A percentile compares a stretch with the other conserved stretches of the same genome.
Conservation (phyloP, 2,113 vertebrate genomes). For the Myanophis thanlyinensis region DNA sequence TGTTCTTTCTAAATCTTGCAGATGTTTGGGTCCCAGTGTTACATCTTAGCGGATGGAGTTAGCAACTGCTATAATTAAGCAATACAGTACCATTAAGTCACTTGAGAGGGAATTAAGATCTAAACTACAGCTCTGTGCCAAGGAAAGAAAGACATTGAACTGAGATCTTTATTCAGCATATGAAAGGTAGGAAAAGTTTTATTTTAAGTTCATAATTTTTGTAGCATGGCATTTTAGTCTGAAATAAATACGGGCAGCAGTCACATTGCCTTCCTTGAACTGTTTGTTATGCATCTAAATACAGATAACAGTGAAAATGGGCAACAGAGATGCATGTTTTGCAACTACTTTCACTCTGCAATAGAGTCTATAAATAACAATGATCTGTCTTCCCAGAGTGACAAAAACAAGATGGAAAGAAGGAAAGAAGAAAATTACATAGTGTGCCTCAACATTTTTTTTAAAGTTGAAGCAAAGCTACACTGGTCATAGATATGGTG, state of each 20-base stretch:
- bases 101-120: slow-evolving; percentile 79
- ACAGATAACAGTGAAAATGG: background rate
- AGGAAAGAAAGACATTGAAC: slow-evolving; percentile 73
- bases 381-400: background rate
- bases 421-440: background rate
- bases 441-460: background rate
- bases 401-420: background rate
- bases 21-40: slow-evolving; percentile 77
- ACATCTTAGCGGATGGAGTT: slow-evolving; percentile 70
- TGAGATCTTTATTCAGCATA: slow-evolving; percentile 72
- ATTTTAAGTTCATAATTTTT: slow-evolving; percentile 51
- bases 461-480: background rate
- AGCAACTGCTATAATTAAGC: slow-evolving; percentile 80
- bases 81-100: slow-evolving; percentile 75
- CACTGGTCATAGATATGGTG: background rate
- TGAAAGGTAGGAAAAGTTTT: slow-evolving; percentile 52
- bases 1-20: slow-evolving; percentile 68
- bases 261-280: background rate
- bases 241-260: background rate
- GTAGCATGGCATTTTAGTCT: slow-evolving; percentile 25
- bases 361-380: background rate
- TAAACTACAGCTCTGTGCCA: slow-evolving; percentile 73
- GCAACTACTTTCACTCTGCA: background rate
- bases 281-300: background rate
- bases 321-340: background rate